phyloP scores from a whole-genome alignment of 2,113 vertebrate species.

The Chloroceryle aenea region DNA sequence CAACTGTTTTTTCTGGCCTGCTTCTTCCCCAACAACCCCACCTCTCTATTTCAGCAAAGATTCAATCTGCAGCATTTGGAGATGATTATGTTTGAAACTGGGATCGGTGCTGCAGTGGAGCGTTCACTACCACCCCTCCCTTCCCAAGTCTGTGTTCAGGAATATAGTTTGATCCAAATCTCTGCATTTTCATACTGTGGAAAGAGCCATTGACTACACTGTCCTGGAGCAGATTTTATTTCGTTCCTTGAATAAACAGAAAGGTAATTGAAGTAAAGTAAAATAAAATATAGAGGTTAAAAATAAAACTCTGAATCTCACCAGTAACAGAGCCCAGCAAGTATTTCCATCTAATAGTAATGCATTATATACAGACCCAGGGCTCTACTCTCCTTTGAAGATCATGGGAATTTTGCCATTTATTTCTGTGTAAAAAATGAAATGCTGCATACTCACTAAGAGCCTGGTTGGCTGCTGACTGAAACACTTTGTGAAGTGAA shows the following conservation, averaged over 20 bases:
- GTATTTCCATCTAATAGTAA: not conserved
- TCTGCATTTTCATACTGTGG: not conserved
- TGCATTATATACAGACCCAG: not conserved
- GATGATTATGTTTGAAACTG: not conserved
- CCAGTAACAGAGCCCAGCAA: not conserved
- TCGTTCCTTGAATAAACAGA: not conserved
- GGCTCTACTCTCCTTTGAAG: not conserved
- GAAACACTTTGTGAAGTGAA: not conserved
- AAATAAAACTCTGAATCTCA: constrained; percentile 13
- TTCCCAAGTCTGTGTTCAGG: not conserved
- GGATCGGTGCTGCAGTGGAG: accelerated
- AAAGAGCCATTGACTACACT: not conserved
- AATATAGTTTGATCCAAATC: not conserved
- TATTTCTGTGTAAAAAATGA: constrained; percentile 1
- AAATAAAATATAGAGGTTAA: not conserved
- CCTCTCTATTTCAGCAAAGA: not conserved
- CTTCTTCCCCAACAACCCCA: not conserved
- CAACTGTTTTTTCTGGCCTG: not conserved
- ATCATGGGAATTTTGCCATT: not conserved
- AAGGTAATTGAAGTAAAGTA: not conserved
- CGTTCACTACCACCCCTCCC: not conserved
- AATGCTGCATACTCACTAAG: not conserved
- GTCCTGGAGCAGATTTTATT: not conserved
- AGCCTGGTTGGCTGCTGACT: not conserved
- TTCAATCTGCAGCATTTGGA: not conserved